These are phyloP conservation scores for Carassius gibelio DNA, from an alignment of 2,113 vertebrate species.

Conservation along the genomic window DNA sequence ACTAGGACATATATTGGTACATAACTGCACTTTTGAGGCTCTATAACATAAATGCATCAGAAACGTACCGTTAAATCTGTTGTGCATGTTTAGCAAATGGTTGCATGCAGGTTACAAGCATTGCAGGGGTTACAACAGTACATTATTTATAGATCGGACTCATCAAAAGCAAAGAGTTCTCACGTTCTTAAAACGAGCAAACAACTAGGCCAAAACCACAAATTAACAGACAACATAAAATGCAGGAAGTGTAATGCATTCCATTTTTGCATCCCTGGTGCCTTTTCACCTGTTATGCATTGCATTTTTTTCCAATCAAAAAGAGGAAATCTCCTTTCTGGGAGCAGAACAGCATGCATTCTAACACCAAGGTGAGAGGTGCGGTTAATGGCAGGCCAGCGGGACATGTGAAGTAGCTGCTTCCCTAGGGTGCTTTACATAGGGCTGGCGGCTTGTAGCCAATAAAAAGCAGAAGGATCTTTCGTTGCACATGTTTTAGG, in stretches of 20 bases:
- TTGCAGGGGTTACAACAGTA: background rate
- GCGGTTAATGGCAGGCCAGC: slow-evolving; percentile 63
- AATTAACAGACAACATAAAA: background rate
- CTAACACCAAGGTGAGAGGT: slow-evolving; percentile 74
- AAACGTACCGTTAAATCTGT: background rate
- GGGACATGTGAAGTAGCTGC: slow-evolving; percentile 68
- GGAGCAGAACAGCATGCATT: slow-evolving; percentile 55
- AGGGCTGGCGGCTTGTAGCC: slow-evolving; percentile 11
- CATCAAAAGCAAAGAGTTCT: background rate
- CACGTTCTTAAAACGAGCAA: background rate
- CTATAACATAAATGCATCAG: background rate
- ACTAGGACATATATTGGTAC: background rate
- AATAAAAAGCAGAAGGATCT: slow-evolving; percentile 32
- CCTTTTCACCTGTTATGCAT: slow-evolving; percentile 2
- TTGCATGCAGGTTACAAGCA: background rate
- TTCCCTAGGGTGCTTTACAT: slow-evolving; percentile 66
- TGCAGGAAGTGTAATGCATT: background rate
- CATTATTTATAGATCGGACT: background rate
- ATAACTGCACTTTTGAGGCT: background rate
- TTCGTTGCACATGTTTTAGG: background rate
- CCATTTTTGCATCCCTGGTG: background rate
- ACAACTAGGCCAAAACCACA: background rate
- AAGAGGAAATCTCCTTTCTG: slow-evolving; percentile 17
- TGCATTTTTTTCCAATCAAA: background rate
- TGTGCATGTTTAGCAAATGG: background rate